Evolutionary conservation across 1,140 invertebrate genomes (phyloP).

Genomic region (Adoxophyes honmai): DNA sequence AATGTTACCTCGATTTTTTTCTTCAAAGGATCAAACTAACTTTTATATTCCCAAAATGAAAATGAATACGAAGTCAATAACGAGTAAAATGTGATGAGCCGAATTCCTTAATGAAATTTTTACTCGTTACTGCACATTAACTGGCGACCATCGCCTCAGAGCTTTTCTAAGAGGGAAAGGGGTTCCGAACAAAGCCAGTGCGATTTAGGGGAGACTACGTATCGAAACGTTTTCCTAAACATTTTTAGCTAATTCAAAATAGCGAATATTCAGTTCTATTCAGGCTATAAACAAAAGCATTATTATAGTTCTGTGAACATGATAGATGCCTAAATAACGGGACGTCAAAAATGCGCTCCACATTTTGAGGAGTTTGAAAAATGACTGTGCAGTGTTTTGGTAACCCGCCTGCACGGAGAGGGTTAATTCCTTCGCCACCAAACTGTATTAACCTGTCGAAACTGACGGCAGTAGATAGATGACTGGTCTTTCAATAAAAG

Average conservation of each 20-base stretch:
- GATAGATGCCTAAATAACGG: neutral
- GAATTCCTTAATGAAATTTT: neutral
- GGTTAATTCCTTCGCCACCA: slow-evolving; percentile 23
- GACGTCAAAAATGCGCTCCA: slow-evolving; percentile 18
- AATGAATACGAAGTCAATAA: neutral
- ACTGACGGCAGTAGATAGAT: slow-evolving; percentile 24
- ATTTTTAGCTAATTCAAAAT: neutral
- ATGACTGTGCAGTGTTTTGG: slow-evolving; percentile 19
- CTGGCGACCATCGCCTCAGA: neutral
- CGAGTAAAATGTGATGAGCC: neutral
- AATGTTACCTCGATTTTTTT: no score
- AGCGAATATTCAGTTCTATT: no score
- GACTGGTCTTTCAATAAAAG: slow-evolving; percentile 18
- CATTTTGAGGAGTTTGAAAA: slow-evolving; percentile 20
- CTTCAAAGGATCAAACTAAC: no score
- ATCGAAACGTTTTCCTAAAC: slow-evolving; percentile 1
- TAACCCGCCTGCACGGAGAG: slow-evolving; percentile 20
- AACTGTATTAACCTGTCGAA: slow-evolving; percentile 28
- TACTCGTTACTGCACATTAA: slow-evolving; percentile 12
- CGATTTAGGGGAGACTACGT: slow-evolving; percentile 9
- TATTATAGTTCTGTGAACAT: no score
- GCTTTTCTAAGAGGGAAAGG: slow-evolving; percentile 4
- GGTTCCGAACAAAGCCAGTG: slow-evolving; percentile 2
- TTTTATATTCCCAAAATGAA: no score
- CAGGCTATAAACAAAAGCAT: neutral